Evolutionary conservation across 1,140 invertebrate genomes (phyloP), one percentile per base, ranked within the genome.

Genomic region (Cherax quadricarinatus): DNA sequence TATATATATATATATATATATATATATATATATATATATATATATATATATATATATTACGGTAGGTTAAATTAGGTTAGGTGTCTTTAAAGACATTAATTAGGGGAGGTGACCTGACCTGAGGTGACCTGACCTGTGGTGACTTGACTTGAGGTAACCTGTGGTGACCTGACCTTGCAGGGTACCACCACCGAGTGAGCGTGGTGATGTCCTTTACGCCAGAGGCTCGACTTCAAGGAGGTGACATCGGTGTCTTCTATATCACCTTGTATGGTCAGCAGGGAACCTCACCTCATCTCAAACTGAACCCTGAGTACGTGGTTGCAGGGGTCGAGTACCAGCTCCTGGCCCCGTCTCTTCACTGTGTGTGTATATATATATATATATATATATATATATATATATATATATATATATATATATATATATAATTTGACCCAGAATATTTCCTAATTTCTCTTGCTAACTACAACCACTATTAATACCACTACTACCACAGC

Each of bases 221-320:
- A 24, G 96, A 97, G 93, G 98, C 97, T 94, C 94, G 96, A 81
- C 95, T 96, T 24, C 97, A 98, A 94, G 97, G 97, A 1, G 97
- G 97, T 0, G 97, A 98, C 94, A 96, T 98, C 0, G 97, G 98
- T 3, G 96, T 96, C 91, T 96, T 97, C 80, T 95, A 96, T 2
- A 95, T 98, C 21, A 96, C 96, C 1, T 95, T 97, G 3, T 96
- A 97, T n/a, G 96, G 96, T 70, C 95, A 95, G 90, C 95, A 96
- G 83, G 96, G 96, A 18, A 96, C 96, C 89, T 96, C 94, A 6
- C 89, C 88, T 9, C 89, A 90, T 16, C 75, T 94, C 12, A 88
- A 94, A 51, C 93, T 94, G 0, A 94, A 93, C 70, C 89, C 93
- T 80, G 93, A 94, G 94, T 95, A 94, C 94, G 94, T 93, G 51